phyloP scores from a whole-genome alignment of 2,797 vertebrate species.

The Manis crassicaudata region DNA sequence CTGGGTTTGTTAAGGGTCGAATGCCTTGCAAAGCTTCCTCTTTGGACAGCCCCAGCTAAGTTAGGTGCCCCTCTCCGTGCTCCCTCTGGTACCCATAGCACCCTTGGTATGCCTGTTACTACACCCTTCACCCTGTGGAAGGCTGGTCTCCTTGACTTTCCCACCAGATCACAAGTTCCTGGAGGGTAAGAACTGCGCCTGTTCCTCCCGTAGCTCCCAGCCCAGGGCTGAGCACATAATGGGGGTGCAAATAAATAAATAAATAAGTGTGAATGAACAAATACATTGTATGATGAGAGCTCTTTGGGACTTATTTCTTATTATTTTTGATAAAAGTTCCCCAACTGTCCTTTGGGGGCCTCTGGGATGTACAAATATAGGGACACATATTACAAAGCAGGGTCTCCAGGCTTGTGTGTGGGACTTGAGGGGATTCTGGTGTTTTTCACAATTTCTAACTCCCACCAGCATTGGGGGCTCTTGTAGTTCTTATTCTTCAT shows the following conservation, averaged over 20 bases:
- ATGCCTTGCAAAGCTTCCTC: neutral
- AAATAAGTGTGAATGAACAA: neutral
- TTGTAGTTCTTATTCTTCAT: neutral
- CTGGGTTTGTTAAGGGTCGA: neutral
- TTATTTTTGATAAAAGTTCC: conserved; percentile 8
- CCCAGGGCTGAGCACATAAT: neutral
- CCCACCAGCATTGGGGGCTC: neutral
- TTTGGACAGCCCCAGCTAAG: neutral
- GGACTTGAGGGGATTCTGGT: neutral
- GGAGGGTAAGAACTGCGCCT: neutral
- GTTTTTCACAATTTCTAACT: neutral
- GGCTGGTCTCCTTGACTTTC: neutral
- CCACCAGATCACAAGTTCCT: neutral
- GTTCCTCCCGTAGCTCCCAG: neutral
- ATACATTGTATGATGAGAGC: neutral
- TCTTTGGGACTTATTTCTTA: conserved; percentile 16
- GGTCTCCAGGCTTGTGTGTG: neutral
- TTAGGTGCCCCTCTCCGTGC: neutral
- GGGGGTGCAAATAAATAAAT: neutral
- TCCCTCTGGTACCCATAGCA: neutral
- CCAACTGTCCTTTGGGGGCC: neutral
- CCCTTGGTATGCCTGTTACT: neutral
- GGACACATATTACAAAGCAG: neutral
- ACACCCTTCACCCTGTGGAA: neutral
- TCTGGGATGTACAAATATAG: neutral